Base-by-base conservation (phyloP, 2,797 vertebrate genomes). In the Pipistrellus nathusii region DNA sequence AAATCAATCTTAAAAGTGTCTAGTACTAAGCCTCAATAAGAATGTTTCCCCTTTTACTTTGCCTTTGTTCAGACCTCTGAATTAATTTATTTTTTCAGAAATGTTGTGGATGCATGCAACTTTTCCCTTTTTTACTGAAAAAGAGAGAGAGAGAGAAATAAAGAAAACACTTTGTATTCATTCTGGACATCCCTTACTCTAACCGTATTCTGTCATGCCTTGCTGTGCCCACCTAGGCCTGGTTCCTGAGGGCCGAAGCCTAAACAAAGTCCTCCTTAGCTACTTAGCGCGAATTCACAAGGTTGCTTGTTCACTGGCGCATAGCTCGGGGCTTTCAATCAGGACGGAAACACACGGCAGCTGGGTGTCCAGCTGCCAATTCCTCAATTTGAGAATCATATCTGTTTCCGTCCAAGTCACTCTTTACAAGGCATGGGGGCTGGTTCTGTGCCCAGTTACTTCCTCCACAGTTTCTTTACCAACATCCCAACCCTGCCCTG, bases 41-140 rank as follows among this genome's bases (percentile, higher is more conserved):
- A 86, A 46, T 87, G 53, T 64, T 64, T 69, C 0, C 0, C 13
- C 53, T 57, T 66, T 46, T 32, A 53, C 41, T 59, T 94, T 96
- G 90, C 35, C 21, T 95, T 95, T 76, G 78, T 66, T 77, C 17
- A 44, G 53, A 66, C 97, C 93, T 68, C 2, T 73, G 44, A 95
- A 97, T 91, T 90, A 90, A 94, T 91, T 82, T 46, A 44, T 51
- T 69, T 15, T 46, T 82, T 69, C 81, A 95, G 95, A 97, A 96
- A 97, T 93, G 91, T 32, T 93, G 91, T 32, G 0, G 46, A 75
- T 9, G n/a, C 32, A 69, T 96, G 94, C 66, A 81, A 86, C 91
- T 94, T 97, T 93, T 82, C 77, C 94, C 78, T 96, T 76, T 91
- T 91, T 27, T 80, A 73, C 46, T 62, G 69, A 68, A 51, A 51